Conservation (phyloP, 2,113 vertebrate genomes). For the Odontesthes bonariensis region DNA sequence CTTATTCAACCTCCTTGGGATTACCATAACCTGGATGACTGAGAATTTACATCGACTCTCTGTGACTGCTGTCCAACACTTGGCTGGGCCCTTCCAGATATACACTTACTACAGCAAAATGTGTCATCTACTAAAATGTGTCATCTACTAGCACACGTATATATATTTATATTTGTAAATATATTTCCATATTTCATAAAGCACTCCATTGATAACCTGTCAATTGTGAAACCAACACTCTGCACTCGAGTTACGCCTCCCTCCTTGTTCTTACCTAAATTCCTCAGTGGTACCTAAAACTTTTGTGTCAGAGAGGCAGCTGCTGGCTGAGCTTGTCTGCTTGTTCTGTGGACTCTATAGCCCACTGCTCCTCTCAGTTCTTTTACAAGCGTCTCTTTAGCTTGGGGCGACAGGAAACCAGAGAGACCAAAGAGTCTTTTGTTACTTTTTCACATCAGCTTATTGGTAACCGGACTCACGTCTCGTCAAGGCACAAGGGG, state of each 20-base stretch:
- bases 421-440: slow-evolving; percentile 77
- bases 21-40: too few species aligned
- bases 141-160: too few species aligned
- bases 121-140: too few species aligned
- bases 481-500: slow-evolving; percentile 61
- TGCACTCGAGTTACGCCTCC: slow-evolving; percentile 58
- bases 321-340: slow-evolving; percentile 47
- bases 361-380: slow-evolving; percentile 47
- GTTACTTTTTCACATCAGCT: slow-evolving; percentile 73
- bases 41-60: not conserved
- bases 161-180: too few species aligned
- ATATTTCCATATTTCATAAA: slow-evolving; percentile 43
- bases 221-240: slow-evolving; percentile 33
- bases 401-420: slow-evolving; percentile 74
- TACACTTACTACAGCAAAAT: not conserved
- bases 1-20: too few species aligned
- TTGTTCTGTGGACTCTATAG: slow-evolving; percentile 45
- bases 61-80: slow-evolving; percentile 1
- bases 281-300: slow-evolving; percentile 63
- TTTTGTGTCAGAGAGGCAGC: slow-evolving; percentile 54
- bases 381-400: slow-evolving; percentile 73
- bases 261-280: slow-evolving; percentile 52
- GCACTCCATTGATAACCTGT: slow-evolving; percentile 58
- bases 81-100: not conserved
- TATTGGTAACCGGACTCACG: slow-evolving; percentile 82